Conservation (phyloP, 2,113 vertebrate species). For the Nyctibius bracteatus region DNA sequence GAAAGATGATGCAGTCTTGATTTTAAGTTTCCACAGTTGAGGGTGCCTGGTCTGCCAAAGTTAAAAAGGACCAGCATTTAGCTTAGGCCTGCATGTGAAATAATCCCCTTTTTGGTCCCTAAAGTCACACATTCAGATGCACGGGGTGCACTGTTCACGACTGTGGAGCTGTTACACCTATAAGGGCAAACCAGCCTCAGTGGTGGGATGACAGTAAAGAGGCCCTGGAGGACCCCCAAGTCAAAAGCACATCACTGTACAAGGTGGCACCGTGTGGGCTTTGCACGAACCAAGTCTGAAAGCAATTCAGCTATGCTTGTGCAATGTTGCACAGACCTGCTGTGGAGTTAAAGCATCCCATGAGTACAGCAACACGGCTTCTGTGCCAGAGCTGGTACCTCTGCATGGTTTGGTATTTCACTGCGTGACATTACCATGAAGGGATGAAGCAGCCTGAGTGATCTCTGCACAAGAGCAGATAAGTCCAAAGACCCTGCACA, state of each 20-base stretch:
- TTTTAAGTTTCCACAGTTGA: neutral
- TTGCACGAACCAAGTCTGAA: neutral
- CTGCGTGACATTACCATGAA: neutral
- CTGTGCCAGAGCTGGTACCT: neutral
- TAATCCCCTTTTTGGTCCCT: neutral
- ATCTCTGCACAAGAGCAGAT: neutral
- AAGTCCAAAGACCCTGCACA: neutral
- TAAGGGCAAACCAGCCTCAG: neutral
- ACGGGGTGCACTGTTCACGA: fast-evolving
- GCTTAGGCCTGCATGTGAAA: neutral
- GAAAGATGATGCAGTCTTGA: neutral
- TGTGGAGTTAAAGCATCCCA: neutral
- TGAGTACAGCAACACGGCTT: fast-evolving
- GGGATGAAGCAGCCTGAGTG: neutral
- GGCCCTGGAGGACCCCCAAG: neutral
- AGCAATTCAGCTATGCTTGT: neutral
- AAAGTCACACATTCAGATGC: neutral
- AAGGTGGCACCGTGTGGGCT: neutral
- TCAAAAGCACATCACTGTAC: neutral
- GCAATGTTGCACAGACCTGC: neutral
- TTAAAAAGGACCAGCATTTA: neutral
- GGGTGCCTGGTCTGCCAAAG: neutral
- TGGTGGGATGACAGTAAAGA: neutral
- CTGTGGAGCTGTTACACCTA: neutral
- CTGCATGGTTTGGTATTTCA: neutral